Conservation (phyloP, 2,888 invertebrate genomes). For the Xestia rhomboidea region DNA sequence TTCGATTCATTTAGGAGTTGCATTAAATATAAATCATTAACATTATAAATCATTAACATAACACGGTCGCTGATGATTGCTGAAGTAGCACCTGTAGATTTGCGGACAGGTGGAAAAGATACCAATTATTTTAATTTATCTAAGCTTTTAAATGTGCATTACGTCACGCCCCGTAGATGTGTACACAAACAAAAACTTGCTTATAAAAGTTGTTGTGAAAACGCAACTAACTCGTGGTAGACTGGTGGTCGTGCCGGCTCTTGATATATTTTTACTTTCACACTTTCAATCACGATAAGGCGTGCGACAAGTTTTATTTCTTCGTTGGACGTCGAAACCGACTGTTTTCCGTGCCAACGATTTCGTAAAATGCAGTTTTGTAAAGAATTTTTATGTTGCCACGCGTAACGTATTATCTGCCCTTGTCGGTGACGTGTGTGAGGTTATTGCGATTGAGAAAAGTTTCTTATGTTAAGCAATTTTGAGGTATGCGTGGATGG, state of each 20-base stretch:
- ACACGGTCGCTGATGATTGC: background rate
- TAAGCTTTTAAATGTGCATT: background rate
- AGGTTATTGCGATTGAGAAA: conserved; percentile 26
- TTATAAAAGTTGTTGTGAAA: conserved; percentile 63
- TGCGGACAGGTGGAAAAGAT: background rate
- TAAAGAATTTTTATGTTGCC: conserved; percentile 51
- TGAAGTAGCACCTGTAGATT: background rate
- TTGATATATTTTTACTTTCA: conserved; percentile 75
- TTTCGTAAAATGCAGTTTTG: conserved; percentile 63
- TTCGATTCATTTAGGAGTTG: conserved; percentile 1
- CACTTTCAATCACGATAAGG: conserved; percentile 72
- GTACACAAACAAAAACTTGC: conserved; percentile 48
- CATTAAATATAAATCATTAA: conserved; percentile 20
- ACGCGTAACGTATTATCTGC: conserved; percentile 36
- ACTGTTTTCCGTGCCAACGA: conserved; percentile 64
- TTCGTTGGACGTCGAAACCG: conserved; percentile 55
- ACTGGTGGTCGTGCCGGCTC: conserved; percentile 49
- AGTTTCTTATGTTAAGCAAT: conserved; percentile 16
- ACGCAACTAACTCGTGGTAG: conserved; percentile 47
- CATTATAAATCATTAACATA: background rate
- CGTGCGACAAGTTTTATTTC: conserved; percentile 70
- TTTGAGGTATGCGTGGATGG: conserved; percentile 8
- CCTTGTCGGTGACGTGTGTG: conserved; percentile 26
- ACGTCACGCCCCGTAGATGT: conserved; percentile 17
- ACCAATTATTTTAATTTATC: background rate